Evolutionary conservation across 2,888 invertebrate genomes (phyloP), one percentile per base, ranked within the genome.

Genomic region (Chymomyza amoena): DNA sequence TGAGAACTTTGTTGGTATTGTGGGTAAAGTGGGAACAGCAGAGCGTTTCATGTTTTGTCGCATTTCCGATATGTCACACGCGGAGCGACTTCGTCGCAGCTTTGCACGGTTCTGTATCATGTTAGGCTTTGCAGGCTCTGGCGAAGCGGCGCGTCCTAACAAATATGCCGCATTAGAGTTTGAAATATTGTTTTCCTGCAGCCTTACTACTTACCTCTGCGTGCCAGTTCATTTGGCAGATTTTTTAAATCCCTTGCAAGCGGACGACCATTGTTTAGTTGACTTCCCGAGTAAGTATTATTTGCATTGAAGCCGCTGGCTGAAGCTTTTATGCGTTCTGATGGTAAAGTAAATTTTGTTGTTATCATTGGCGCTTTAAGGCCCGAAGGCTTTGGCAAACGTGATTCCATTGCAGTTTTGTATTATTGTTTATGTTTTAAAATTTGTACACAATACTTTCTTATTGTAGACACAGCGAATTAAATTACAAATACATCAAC

Each of bases 341-440:
- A 87, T 5, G 91, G 91, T 66, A 92, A 75, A 64, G 91, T 85
- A 13, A 79, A 76, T 76, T 81, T 91, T 0, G 82, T 66, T 15
- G 80, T 60, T 20, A 82, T 62, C n/a, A 69, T 67, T 15, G 92
- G 90, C 25, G 80, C 84, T 51, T 87, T 91, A 0, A 91, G 20
- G 0, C 77, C 82, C 10, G 87, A 80, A 1, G 92, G 91, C 65
- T 92, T 93, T n/a, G 92, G 93, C 69, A 93, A 85, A 36, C 92
- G 92, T 6, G 93, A 93, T 78, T 93, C 93, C 93, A 93, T 93
- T 54, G 1, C 9, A 5, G 39, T 51, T 64, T 20, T 13, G 1
- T 15, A 18, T 52, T 32, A 1, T 56, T 32, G 32, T 13, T 45
- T 59, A 16, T 61, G 6, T 61, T 18, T 18, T 36, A 28, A 15